Percentiles rank a stretch among this genome's conserved stretches.
Evolutionary conservation across 2,797 vertebrate genomes (phyloP).

Genomic region (Amphiprion clarkii): DNA sequence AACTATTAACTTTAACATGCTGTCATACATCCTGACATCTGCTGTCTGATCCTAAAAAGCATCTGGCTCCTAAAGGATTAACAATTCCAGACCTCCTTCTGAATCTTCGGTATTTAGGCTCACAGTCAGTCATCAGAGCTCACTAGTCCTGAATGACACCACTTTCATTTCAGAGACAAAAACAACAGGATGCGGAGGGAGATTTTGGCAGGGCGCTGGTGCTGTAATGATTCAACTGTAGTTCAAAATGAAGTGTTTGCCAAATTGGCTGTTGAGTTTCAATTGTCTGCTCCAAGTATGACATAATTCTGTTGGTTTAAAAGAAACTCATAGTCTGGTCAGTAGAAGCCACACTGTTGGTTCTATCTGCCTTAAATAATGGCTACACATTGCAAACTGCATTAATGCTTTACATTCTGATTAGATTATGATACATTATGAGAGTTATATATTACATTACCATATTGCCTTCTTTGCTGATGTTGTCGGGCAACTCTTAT

Average conservation of each 20-base stretch:
- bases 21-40: neutral
- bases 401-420: too few relatives aligned
- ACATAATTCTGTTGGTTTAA: slow-evolving; percentile 8
- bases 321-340: neutral
- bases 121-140: neutral
- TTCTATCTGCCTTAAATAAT: neutral
- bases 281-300: slow-evolving; percentile 19
- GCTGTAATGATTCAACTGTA: slow-evolving; percentile 18
- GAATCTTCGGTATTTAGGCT: neutral
- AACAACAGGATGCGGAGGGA: slow-evolving; percentile 9
- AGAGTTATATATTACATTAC: neutral
- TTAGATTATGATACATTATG: too few relatives aligned
- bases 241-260: slow-evolving; percentile 18
- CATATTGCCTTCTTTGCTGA: neutral
- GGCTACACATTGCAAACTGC: too few relatives aligned
- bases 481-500: neutral
- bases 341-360: neutral
- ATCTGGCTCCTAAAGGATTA: neutral
- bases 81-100: neutral
- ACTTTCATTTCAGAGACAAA: slow-evolving; percentile 24
- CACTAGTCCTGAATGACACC: slow-evolving; percentile 2
- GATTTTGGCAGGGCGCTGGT: slow-evolving; percentile 19
- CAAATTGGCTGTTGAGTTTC: slow-evolving; percentile 29
- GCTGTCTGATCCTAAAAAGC: too few relatives aligned
- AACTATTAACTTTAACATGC: neutral